Conservation (phyloP, 1,140 invertebrate genomes). For the Coenobita brevimanus region DNA sequence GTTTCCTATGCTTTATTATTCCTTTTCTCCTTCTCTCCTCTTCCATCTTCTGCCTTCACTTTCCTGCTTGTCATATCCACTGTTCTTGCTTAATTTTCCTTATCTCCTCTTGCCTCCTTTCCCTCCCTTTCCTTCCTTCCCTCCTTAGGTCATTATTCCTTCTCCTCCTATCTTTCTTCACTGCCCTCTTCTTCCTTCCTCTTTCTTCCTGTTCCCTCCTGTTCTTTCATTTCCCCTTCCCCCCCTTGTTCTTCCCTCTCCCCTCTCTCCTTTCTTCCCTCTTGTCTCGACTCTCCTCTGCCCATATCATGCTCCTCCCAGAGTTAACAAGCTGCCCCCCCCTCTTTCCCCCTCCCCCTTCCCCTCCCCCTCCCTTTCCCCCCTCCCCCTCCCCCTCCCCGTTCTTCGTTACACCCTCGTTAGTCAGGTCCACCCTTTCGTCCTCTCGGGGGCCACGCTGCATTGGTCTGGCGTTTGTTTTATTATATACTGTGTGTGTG, state of each 20-base stretch:
- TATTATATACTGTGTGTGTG: too few species aligned
- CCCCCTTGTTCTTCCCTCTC: background rate
- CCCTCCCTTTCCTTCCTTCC: background rate
- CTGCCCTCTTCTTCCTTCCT: background rate
- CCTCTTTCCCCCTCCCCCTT: background rate
- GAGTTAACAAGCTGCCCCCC: too few species aligned
- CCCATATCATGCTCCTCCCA: background rate
- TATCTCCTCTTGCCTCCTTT: background rate
- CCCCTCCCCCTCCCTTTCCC: too few species aligned
- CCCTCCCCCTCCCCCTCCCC: too few species aligned
- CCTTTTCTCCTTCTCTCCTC: background rate
- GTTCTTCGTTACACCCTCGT: too few species aligned
- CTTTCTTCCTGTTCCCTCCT: slow-evolving; percentile 5
- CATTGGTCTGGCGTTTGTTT: too few species aligned
- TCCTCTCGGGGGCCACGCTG: too few species aligned
- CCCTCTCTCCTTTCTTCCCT: background rate
- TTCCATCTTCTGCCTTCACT: background rate
- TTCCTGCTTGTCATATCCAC: background rate
- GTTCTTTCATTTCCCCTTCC: background rate
- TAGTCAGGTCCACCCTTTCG: too few species aligned
- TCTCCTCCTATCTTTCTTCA: background rate
- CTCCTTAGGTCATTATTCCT: background rate
- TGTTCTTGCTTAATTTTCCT: background rate
- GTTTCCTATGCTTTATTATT: background rate
- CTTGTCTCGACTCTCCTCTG: background rate